phyloP scores from a whole-genome alignment of 2,888 invertebrate species.

The Ceramica pisi region DNA sequence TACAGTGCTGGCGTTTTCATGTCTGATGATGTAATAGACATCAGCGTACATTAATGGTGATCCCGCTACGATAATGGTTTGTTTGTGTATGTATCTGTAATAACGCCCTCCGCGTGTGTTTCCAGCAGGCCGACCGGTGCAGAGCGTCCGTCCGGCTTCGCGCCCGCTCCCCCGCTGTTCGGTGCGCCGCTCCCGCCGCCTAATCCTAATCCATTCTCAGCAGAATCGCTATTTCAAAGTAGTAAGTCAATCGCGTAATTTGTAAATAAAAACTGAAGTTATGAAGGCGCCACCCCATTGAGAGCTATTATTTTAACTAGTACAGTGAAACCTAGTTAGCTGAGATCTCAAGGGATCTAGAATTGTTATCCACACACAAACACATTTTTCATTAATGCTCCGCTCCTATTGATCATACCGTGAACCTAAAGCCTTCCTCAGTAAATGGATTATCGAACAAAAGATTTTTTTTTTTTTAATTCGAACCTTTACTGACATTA shows the following conservation, averaged over 20 bases:
- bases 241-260: constrained; percentile 90
- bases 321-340: no score
- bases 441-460: no score
- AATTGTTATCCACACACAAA: no score
- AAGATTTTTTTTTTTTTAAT: no score
- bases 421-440: no score
- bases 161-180: constrained; percentile 93
- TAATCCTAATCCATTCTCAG: constrained; percentile 96
- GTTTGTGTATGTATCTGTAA: background rate
- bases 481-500: no score
- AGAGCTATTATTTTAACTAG: background rate
- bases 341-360: no score
- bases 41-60: background rate
- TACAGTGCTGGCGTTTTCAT: background rate
- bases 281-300: background rate
- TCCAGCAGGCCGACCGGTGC: constrained; percentile 86
- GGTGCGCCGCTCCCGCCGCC: constrained; percentile 92
- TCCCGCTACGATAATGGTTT: background rate
- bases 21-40: background rate
- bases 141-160: constrained; percentile 90
- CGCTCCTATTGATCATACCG: no score
- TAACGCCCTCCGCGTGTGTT: constrained; percentile 22
- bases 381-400: no score
- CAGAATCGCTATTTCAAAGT: constrained; percentile 96
- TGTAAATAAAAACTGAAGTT: background rate